Evolutionary conservation across 1,140 invertebrate genomes (phyloP), one percentile per base, ranked within the genome.

Genomic region (Sminthurides bifidus): DNA sequence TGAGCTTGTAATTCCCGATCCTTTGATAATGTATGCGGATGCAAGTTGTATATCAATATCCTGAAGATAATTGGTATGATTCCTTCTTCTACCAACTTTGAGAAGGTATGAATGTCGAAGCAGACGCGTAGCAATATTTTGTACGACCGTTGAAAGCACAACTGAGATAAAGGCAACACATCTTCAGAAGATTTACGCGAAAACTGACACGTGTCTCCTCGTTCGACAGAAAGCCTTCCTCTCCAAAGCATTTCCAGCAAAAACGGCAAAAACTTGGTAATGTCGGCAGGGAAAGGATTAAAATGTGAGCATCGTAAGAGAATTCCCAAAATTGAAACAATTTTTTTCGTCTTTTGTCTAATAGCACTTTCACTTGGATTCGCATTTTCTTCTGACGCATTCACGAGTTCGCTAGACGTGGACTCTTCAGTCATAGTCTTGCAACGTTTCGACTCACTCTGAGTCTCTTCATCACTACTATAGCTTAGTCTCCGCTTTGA

Each of bases 231-330:
- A 3, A 49, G 6, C 6, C 46, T 27, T 10, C 10, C 21, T 21
- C 24, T 49, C 46, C 46, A 49, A n/a, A 49, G 10, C 5, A 35
- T 33, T 21, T 49, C 46, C n/a, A 49, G 30, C 3, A 49, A 21
- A 21, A 49, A 49, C 17, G 46, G 46, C 10, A 49, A 26, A 35
- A 31, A 49, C 14, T 49, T 49, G 8, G 46, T 49, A 5, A 49
- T n/a, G 15, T 29, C 27, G 6, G 17, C 2, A 35, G 46, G 46
- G 4, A 49, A 6, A 17, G 10, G 3, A 12, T 5, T 30, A 8
- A 49, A 33, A 21, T 49, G 46, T 5, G 46, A 8, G 21, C 27
- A 31, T 19, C 46, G 8, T 4, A 8, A 21, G 3, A 49, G 46
- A 33, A 49, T 49, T 33, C 46, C 46, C 4, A 49, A 19, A 12